Evolutionary conservation across 2,113 vertebrate genomes (phyloP), one percentile per base, ranked within the genome.

Genomic region (Origma solitaria): DNA sequence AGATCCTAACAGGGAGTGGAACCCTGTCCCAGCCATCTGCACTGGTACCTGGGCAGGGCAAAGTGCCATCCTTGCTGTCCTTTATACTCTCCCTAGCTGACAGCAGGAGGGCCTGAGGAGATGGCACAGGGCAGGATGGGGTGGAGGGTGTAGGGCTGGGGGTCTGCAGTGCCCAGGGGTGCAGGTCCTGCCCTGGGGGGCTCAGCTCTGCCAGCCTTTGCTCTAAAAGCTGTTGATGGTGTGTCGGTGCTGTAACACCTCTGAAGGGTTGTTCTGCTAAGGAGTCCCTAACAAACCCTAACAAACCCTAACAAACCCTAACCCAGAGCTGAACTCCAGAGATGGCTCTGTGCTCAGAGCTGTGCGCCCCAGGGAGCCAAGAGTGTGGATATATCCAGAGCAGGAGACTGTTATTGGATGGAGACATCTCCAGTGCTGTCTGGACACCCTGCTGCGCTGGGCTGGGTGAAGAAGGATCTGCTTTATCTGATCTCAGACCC

Each of bases 281-380:
- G 40, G 23, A 30, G 5, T n/a, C 44, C 33, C 15, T 56, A 7
- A 19, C 42, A 12, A 42, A 21, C 44, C 44, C 44, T 45, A 19
- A 45, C 44, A 15, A 11, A 30, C 44, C 33, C 15, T 56, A 7
- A 19, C 42, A 12, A 42, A 21, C 44, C 44, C 18, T 23, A 5
- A 49, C 22, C 47, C 47, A 27, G n/a, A 47, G 58, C 12, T 83
- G 68, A 54, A 66, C 25, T 22, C 30, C 45, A 15, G 33, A 33
- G 58, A 6, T 22, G 33, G 21, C 11, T 88, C 42, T 0, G 0
- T 47, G 15, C 11, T 30, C 4, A 11, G 54, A 30, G 28, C 50
- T 53, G 24, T 4, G 8, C 0, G 0, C 5, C 17, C 25, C 16
- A 15, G 80, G 19, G 40, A 64, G 28, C 2, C 1, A 3, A 23